Conservation (phyloP, 2,113 vertebrate species). For the Cottus gobio region DNA sequence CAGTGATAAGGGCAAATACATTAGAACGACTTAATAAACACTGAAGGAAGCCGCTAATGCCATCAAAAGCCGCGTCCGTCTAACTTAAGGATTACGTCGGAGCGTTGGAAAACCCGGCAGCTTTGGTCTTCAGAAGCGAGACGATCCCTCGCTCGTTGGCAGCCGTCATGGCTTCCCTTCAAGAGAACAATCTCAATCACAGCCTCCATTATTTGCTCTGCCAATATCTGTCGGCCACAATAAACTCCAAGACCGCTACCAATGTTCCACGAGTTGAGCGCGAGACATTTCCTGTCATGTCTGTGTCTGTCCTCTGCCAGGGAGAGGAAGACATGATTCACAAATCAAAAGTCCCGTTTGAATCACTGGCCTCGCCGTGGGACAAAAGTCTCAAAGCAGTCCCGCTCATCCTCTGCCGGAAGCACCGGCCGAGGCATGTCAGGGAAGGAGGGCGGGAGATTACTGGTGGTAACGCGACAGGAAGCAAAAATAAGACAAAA, state of each 20-base stretch:
- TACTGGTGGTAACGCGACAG: slow-evolving; percentile 22
- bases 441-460: slow-evolving; percentile 18
- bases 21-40: slow-evolving; percentile 20
- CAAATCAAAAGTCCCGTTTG: slow-evolving; percentile 39
- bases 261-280: slow-evolving; percentile 58
- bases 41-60: slow-evolving; percentile 15
- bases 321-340: slow-evolving; percentile 29
- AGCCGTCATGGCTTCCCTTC: slow-evolving; percentile 28
- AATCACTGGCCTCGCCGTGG: slow-evolving; percentile 27
- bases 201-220: slow-evolving; percentile 44
- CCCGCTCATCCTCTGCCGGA: slow-evolving; percentile 35
- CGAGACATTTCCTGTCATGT: slow-evolving; percentile 39
- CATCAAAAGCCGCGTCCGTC: slow-evolving; percentile 22
- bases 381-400: slow-evolving; percentile 35
- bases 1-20: slow-evolving; percentile 38
- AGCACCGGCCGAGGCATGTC: slow-evolving; percentile 28
- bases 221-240: slow-evolving; percentile 53
- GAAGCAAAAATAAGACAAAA: background rate
- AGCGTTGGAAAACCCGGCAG: background rate
- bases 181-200: slow-evolving; percentile 63
- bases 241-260: slow-evolving; percentile 52
- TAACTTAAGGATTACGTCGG: slow-evolving; percentile 15
- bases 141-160: slow-evolving; percentile 30
- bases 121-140: slow-evolving; percentile 31
- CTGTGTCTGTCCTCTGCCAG: slow-evolving; percentile 44